A percentile compares a stretch with the other conserved stretches of the same genome.
These are phyloP conservation scores for Sinelater perroti DNA, from an alignment of 2,888 invertebrate species.

Conservation along the genomic window DNA sequence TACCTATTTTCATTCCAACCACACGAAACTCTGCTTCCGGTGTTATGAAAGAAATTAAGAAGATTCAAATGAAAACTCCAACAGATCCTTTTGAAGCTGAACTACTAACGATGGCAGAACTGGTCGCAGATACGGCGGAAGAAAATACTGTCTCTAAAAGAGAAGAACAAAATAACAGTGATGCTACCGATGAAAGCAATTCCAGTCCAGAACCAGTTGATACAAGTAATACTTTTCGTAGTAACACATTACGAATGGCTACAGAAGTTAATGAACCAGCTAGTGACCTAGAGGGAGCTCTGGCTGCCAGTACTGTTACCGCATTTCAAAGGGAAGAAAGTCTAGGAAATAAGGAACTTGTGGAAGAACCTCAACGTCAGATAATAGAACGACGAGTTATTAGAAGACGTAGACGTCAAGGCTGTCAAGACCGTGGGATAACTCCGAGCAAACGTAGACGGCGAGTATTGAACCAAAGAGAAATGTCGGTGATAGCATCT, in stretches of 20 bases:
- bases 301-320: constrained; percentile 82
- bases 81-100: constrained; percentile 94
- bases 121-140: constrained; percentile 88
- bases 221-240: constrained; percentile 73
- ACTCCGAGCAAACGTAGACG: constrained; percentile 53
- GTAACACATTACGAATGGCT: constrained; percentile 87
- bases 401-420: constrained; percentile 42
- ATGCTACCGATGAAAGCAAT: constrained; percentile 62
- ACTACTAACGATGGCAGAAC: constrained; percentile 93
- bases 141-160: constrained; percentile 66
- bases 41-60: constrained; percentile 89
- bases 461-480: constrained; percentile 57
- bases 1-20: constrained; percentile 90
- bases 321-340: constrained; percentile 57
- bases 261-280: constrained; percentile 86
- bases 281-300: constrained; percentile 84
- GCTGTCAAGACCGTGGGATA: constrained; percentile 21
- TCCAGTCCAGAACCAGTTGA: constrained; percentile 70
- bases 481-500: constrained; percentile 61
- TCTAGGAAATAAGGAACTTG: constrained; percentile 46
- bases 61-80: constrained; percentile 90
- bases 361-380: constrained; percentile 52
- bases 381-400: constrained; percentile 58
- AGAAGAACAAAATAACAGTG: constrained; percentile 34
- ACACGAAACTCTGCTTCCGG: constrained; percentile 86